Evolutionary conservation across 2,113 vertebrate genomes (phyloP).

Genomic region (Chelonoidis abingdonii): DNA sequence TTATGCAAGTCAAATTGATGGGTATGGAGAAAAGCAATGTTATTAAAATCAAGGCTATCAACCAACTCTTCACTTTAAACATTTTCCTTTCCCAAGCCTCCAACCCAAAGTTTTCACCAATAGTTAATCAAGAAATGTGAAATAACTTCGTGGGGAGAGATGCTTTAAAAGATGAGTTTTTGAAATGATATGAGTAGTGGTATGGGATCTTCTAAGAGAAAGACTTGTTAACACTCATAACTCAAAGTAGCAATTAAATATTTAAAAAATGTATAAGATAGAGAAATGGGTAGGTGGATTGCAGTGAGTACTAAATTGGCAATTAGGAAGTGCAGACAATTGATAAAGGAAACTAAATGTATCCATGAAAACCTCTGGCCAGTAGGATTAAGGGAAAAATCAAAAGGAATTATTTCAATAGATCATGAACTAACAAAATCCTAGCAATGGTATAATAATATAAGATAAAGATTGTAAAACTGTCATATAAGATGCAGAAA

Average conservation of each 20-base stretch:
- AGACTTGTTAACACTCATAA: background rate
- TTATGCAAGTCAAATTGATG: background rate
- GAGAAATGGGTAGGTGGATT: background rate
- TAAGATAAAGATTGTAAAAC: background rate
- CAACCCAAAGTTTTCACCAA: background rate
- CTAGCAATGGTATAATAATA: rapidly evolving
- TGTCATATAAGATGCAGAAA: rapidly evolving
- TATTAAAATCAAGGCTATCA: background rate
- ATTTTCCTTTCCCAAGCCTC: background rate
- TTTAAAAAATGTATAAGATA: background rate
- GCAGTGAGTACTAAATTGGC: background rate
- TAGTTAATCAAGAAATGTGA: background rate
- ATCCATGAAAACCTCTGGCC: background rate
- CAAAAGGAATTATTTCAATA: background rate
- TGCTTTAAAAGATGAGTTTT: background rate
- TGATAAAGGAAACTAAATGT: background rate
- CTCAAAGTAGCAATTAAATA: background rate
- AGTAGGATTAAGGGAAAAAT: background rate
- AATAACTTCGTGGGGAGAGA: background rate
- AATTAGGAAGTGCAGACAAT: background rate
- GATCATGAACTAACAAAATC: rapidly evolving
- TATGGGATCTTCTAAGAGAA: background rate
- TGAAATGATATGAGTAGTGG: conserved; percentile 1
- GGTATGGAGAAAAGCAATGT: background rate
- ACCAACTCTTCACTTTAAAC: background rate